Evolutionary conservation across 2,113 vertebrate genomes (phyloP).

Genomic region (Sylvilagus bachmani): DNA sequence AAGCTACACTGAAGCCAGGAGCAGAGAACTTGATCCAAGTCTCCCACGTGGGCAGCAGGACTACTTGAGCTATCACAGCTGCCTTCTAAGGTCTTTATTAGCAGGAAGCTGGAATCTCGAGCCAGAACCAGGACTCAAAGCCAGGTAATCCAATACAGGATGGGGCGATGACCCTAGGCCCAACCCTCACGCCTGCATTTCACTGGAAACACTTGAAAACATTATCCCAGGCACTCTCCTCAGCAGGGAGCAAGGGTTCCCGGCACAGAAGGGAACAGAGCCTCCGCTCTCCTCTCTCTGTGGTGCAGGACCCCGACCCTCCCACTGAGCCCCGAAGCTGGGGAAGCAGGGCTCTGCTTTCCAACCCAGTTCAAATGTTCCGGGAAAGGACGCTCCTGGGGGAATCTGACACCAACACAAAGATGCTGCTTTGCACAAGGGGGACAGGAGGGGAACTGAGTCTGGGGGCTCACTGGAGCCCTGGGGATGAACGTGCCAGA

Average conservation of each 20-base stretch:
- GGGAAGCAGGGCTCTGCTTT: neutral
- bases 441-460: neutral
- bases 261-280: neutral
- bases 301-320: no score
- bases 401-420: neutral
- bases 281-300: neutral
- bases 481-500: neutral
- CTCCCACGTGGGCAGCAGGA: no score
- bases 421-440: neutral
- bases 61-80: no score
- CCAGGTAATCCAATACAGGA: no score
- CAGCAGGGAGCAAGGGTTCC: neutral
- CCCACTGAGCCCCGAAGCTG: neutral
- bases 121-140: no score
- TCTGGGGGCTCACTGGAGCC: neutral
- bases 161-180: no score
- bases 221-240: neutral
- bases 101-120: no score
- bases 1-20: no score
- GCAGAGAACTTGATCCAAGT: no score
- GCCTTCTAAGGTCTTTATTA: no score
- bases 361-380: neutral
- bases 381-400: neutral
- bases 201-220: slow-evolving; percentile 6
- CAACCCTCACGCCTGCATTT: slow-evolving; percentile 19